Evolutionary conservation across 2,797 vertebrate species (phyloP).

Genomic region (Podargus strigoides): DNA sequence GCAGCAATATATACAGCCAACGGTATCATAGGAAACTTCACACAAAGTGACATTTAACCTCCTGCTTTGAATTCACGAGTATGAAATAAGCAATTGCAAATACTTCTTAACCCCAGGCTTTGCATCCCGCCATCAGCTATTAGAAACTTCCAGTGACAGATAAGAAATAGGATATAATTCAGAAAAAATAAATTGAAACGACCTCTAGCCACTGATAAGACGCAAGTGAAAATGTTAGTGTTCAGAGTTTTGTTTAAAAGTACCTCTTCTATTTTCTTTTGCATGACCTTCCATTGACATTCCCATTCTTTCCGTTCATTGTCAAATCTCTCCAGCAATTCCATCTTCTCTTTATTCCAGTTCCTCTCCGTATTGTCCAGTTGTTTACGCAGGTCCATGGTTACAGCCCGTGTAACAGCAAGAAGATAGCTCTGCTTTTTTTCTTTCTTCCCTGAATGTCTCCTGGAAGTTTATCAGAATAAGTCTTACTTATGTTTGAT

Average conservation of each 20-base stretch:
- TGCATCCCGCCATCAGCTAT: not conserved
- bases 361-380: slow-evolving; percentile 84
- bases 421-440: slow-evolving; percentile 78
- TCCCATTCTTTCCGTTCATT: slow-evolving; percentile 95
- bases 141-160: not conserved
- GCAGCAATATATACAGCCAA: not conserved
- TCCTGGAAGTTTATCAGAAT: slow-evolving; percentile 67
- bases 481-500: slow-evolving; percentile 69
- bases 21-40: not conserved
- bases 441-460: slow-evolving; percentile 73
- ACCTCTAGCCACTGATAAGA: not conserved
- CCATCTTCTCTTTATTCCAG: slow-evolving; percentile 90
- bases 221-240: not conserved
- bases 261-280: slow-evolving; percentile 96
- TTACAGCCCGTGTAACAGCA: slow-evolving; percentile 73
- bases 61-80: not conserved
- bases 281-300: slow-evolving; percentile 93
- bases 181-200: not conserved
- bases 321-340: slow-evolving; percentile 92
- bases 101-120: not conserved
- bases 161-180: not conserved
- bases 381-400: slow-evolving; percentile 87
- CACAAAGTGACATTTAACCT: not conserved
- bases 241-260: not conserved
- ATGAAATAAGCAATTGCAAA: not conserved